Evolutionary conservation across 37 sponge, comb jelly and placozoan genomes (phyloP).

Genomic region (Eunapius fragilis): DNA sequence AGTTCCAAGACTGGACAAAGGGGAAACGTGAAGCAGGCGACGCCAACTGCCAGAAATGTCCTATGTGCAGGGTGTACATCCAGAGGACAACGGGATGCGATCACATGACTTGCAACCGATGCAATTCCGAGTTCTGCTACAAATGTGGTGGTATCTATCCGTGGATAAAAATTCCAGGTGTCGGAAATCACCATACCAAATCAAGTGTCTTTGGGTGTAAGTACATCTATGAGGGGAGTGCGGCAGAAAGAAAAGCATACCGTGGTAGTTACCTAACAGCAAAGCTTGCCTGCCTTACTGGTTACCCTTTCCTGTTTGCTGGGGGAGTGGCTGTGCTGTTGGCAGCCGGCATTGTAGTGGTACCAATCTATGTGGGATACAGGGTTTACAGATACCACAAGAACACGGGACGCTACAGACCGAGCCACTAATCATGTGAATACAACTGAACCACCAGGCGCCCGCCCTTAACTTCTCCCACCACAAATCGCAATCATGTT

Average conservation of each 20-base stretch:
- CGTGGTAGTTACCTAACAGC: slow-evolving; percentile 57
- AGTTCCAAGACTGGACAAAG: slow-evolving; percentile 70
- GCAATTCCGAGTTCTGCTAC: slow-evolving; percentile 79
- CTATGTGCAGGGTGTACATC: slow-evolving; percentile 74
- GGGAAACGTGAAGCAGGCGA: neutral
- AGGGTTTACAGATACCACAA: slow-evolving; percentile 51
- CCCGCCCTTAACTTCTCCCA: too few relatives aligned
- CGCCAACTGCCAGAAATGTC: slow-evolving; percentile 81
- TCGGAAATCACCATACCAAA: slow-evolving; percentile 61
- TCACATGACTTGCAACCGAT: slow-evolving; percentile 82
- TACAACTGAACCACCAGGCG: too few relatives aligned
- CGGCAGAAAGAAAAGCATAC: slow-evolving; percentile 29
- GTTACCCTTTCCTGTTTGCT: slow-evolving; percentile 56
- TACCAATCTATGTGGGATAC: slow-evolving; percentile 65
- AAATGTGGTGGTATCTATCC: slow-evolving; percentile 65
- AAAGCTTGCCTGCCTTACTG: slow-evolving; percentile 34
- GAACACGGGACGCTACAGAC: slow-evolving; percentile 3
- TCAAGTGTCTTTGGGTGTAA: slow-evolving; percentile 66
- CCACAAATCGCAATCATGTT: too few relatives aligned
- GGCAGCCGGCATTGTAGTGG: slow-evolving; percentile 53
- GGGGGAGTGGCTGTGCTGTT: slow-evolving; percentile 42
- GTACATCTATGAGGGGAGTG: slow-evolving; percentile 27
- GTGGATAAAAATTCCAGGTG: slow-evolving; percentile 1
- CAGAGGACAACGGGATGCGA: slow-evolving; percentile 77
- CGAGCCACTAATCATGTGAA: too few relatives aligned